phyloP scores from a whole-genome alignment of 1,140 invertebrate species.

The Aphis gossypii region DNA sequence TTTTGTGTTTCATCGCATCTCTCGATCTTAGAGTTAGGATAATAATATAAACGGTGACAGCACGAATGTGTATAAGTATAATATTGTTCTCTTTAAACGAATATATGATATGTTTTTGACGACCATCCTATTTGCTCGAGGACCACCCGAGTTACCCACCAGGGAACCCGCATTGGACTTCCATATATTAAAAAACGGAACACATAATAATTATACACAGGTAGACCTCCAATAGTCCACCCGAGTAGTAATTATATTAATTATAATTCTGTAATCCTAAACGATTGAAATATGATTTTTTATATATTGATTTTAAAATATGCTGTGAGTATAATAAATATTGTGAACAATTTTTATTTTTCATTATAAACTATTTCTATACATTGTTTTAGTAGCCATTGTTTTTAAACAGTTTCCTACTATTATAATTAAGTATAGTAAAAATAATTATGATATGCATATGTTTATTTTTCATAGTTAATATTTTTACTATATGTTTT shows the following conservation, averaged over 20 bases:
- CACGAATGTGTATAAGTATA: neutral
- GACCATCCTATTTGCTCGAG: neutral
- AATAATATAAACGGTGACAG: neutral
- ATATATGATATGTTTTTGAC: neutral
- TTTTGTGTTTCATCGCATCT: neutral
- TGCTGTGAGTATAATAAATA: neutral
- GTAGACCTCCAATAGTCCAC: too few relatives aligned
- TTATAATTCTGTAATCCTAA: neutral
- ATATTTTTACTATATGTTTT: neutral
- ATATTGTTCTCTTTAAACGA: neutral
- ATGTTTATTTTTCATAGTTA: neutral
- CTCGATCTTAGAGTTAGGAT: neutral
- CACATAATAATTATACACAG: neutral
- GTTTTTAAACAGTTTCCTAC: neutral
- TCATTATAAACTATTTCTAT: neutral
- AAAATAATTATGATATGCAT: neutral
- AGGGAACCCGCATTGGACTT: neutral
- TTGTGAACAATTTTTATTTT: neutral
- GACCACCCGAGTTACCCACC: neutral
- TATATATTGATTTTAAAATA: neutral
- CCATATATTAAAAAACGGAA: neutral
- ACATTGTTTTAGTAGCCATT: neutral
- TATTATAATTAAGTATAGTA: neutral
- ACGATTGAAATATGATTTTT: neutral
- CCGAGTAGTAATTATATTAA: neutral